These are phyloP conservation scores for Dicrurus megarhynchus DNA, from an alignment of 2,113 vertebrate genomes.

Conservation along the genomic window DNA sequence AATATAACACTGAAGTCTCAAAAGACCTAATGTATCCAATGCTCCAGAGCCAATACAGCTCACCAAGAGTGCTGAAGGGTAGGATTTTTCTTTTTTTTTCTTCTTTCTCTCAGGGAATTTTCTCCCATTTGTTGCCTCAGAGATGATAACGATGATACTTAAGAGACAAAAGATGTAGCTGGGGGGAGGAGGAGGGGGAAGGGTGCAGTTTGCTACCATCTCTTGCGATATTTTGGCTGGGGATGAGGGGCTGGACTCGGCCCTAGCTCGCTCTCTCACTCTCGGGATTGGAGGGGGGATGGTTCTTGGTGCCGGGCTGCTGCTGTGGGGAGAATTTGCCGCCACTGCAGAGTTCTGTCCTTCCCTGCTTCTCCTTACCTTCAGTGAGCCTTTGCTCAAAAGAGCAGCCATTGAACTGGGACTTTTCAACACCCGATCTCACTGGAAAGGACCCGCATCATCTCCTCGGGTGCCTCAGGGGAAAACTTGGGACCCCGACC, in stretches of 20 bases:
- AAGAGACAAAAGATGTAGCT: background rate
- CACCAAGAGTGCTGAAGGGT: background rate
- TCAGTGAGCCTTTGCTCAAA: background rate
- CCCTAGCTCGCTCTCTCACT: accelerated
- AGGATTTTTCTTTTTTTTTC: background rate
- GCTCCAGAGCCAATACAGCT: background rate
- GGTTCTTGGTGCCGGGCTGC: accelerated
- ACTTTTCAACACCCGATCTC: background rate
- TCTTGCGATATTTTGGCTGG: background rate
- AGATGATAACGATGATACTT: background rate
- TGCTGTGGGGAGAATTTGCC: too few species aligned
- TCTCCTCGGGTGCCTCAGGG: background rate
- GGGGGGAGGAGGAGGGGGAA: background rate
- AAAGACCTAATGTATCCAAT: background rate
- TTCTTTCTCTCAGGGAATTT: background rate
- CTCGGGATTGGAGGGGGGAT: accelerated
- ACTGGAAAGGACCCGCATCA: too few species aligned
- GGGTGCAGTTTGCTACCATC: background rate
- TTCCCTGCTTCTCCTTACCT: background rate
- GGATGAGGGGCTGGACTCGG: accelerated
- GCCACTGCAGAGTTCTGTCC: background rate
- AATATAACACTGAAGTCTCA: background rate
- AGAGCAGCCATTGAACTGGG: accelerated
- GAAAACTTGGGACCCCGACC: background rate
- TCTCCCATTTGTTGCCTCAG: background rate